These are phyloP conservation scores for Mystacornis crossleyi DNA, from an alignment of 2,113 vertebrate species.

Conservation along the genomic window DNA sequence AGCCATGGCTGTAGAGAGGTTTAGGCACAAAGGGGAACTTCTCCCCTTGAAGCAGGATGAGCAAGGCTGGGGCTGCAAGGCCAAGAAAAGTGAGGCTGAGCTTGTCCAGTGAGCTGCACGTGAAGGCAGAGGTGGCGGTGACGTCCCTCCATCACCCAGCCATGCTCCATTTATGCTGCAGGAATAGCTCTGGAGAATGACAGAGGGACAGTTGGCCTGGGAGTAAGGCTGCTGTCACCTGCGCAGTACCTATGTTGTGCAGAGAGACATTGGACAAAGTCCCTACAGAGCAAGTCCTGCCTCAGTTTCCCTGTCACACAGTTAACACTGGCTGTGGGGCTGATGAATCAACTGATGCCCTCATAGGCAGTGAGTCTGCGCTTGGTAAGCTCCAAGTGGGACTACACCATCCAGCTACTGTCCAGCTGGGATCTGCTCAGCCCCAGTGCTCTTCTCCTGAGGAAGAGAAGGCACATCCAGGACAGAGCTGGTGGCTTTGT, in stretches of 20 bases:
- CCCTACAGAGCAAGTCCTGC: neutral
- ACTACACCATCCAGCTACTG: rapidly evolving
- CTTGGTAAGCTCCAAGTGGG: rapidly evolving
- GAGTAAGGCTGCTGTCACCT: neutral
- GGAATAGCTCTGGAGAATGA: neutral
- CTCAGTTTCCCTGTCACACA: neutral
- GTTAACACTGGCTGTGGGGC: rapidly evolving
- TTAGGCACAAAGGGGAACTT: rapidly evolving
- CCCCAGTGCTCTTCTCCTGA: neutral
- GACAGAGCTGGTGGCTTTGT: neutral
- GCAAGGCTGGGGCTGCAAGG: neutral
- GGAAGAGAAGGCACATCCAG: neutral
- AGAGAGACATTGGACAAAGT: neutral
- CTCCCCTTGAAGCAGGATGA: neutral
- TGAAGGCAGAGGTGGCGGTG: neutral
- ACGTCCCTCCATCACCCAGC: rapidly evolving
- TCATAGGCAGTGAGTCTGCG: rapidly evolving
- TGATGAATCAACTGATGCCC: neutral
- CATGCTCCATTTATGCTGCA: rapidly evolving
- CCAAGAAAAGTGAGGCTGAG: rapidly evolving
- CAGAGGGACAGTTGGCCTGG: neutral
- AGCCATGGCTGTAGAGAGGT: neutral
- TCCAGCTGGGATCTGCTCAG: neutral
- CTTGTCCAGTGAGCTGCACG: rapidly evolving
- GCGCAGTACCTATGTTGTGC: rapidly evolving